Percentiles rank a stretch among this genome's conserved stretches.
phyloP scores from a whole-genome alignment of 2,797 vertebrate genomes.

The Phrynocephalus vlangalii region DNA sequence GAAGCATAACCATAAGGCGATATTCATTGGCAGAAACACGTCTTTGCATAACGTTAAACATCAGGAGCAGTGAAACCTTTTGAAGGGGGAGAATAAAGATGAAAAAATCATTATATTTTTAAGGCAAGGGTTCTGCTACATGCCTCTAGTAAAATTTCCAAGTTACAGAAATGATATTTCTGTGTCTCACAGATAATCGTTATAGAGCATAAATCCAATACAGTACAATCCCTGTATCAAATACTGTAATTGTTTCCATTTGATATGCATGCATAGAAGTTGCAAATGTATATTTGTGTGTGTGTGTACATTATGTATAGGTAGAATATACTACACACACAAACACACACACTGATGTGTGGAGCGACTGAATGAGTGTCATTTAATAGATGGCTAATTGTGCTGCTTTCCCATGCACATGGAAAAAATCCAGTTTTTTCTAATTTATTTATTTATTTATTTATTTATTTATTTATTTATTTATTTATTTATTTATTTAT shows the following conservation, averaged over 20 bases:
- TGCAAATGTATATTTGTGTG: slow-evolving; percentile 64
- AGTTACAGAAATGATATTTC: slow-evolving; percentile 82
- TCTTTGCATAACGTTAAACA: slow-evolving; percentile 86
- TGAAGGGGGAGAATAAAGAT: slow-evolving; percentile 88
- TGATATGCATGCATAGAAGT: slow-evolving; percentile 67
- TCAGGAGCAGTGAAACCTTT: slow-evolving; percentile 85
- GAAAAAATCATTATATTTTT: slow-evolving; percentile 86
- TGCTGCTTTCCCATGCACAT: slow-evolving; percentile 33
- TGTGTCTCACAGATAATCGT: slow-evolving; percentile 85
- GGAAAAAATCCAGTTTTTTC: slow-evolving; percentile 23
- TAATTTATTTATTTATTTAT: not conserved
- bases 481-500: not conserved
- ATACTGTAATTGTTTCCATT: slow-evolving; percentile 74
- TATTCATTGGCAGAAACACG: slow-evolving; percentile 87
- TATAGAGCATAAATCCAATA: slow-evolving; percentile 80
- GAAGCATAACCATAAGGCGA: slow-evolving; percentile 86
- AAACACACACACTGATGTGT: slow-evolving; percentile 48
- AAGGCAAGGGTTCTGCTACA: slow-evolving; percentile 83
- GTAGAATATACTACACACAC: too few relatives aligned
- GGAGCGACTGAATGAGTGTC: slow-evolving; percentile 43
- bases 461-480: too few relatives aligned
- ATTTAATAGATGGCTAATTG: slow-evolving; percentile 46
- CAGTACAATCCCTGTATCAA: slow-evolving; percentile 75
- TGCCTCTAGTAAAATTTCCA: slow-evolving; percentile 83
- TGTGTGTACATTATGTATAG: too few relatives aligned